Conservation (phyloP, 2,113 vertebrate genomes). For the Barbus barbus region DNA sequence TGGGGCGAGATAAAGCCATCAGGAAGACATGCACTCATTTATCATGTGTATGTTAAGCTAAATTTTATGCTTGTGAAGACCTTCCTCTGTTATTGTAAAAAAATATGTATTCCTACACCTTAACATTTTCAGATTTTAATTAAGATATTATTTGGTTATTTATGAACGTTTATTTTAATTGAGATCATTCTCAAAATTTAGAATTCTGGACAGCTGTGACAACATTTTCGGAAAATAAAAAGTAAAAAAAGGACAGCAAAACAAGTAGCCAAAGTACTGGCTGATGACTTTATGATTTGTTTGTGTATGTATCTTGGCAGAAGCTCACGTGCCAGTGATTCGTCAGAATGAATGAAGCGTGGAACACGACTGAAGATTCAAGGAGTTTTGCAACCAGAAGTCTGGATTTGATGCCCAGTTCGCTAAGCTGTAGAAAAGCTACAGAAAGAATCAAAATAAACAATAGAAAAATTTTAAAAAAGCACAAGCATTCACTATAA, state of each 20-base stretch:
- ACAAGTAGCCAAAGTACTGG: not conserved
- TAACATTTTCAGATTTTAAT: not conserved
- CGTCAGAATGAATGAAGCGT: not conserved
- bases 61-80: not conserved
- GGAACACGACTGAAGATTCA: not conserved
- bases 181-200: not conserved
- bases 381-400: not conserved
- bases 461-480: not conserved
- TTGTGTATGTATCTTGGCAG: constrained; percentile 2
- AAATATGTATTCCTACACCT: not conserved
- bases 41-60: not conserved
- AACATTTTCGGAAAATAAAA: too few species aligned
- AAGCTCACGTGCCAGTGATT: constrained; percentile 1
- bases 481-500: not conserved
- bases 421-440: not conserved
- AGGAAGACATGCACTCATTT: not conserved
- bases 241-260: not conserved
- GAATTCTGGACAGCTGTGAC: too few species aligned
- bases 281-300: not conserved
- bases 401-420: not conserved
- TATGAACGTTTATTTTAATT: not conserved
- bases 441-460: constrained; percentile 1
- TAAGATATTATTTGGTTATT: not conserved
- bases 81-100: not conserved
- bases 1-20: not conserved